Evolutionary conservation across 2,113 vertebrate species (phyloP).

Genomic region (Cinclus mexicanus): DNA sequence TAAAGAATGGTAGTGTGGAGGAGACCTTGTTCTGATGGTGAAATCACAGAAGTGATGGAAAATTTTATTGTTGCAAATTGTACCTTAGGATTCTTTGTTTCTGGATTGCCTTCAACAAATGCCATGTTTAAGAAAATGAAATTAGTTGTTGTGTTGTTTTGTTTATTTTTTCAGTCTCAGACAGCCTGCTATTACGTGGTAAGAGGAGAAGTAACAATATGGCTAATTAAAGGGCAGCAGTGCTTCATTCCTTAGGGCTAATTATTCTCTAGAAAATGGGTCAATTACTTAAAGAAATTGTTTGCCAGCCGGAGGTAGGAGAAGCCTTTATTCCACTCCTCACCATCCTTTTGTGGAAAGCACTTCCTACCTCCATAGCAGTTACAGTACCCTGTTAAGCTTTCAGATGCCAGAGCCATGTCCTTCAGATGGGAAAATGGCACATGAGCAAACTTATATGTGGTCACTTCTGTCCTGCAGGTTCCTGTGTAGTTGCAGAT

Average conservation of each 20-base stretch:
- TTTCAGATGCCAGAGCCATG: neutral
- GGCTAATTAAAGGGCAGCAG: conserved; percentile 43
- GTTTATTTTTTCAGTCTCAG: neutral
- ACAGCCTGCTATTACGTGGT: neutral
- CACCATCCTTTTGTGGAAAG: neutral
- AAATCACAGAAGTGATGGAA: neutral
- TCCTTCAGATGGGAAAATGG: neutral
- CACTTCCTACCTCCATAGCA: neutral
- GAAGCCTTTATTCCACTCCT: neutral
- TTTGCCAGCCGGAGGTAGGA: conserved; percentile 1
- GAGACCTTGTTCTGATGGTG: neutral
- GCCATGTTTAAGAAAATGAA: neutral
- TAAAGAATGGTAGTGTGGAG: neutral
- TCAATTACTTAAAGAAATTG: conserved; percentile 32
- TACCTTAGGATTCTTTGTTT: neutral
- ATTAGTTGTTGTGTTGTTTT: neutral
- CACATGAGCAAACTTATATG: fast-evolving
- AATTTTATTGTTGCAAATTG: neutral
- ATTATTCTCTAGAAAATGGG: conserved; percentile 46
- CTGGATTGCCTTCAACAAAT: conserved; percentile 19
- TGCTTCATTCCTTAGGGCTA: neutral
- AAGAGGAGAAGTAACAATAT: neutral
- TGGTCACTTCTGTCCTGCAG: neutral
- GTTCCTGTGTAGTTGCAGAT: neutral
- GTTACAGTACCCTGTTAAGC: neutral